Conservation (phyloP, 2,113 vertebrate genomes). For the Geothlypis trichas region DNA sequence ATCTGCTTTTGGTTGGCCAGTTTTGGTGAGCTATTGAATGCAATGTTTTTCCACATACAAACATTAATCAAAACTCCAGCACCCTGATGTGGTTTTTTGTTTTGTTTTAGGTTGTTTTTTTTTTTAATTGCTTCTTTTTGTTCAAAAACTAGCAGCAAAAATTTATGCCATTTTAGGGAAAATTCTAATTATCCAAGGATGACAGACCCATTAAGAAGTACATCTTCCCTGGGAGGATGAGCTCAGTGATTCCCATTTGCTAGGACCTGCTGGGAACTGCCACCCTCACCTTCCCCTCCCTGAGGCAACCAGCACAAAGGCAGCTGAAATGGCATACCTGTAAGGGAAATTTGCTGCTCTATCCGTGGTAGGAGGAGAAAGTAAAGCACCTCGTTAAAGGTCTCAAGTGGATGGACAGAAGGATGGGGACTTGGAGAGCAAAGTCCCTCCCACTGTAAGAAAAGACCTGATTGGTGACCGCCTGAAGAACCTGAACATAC, state of each 20-base stretch:
- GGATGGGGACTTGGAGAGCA: neutral
- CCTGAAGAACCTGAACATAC: neutral
- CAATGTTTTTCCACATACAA: neutral
- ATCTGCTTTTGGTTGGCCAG: neutral
- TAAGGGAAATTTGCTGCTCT: neutral
- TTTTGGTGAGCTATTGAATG: neutral
- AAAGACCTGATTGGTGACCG: neutral
- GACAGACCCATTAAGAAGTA: neutral
- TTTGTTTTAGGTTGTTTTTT: neutral
- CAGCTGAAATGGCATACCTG: neutral
- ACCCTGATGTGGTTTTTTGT: neutral
- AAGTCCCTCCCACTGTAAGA: neutral
- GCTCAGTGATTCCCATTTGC: neutral
- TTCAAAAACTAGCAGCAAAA: neutral
- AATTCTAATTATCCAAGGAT: neutral
- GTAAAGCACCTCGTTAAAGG: neutral
- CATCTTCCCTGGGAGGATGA: neutral
- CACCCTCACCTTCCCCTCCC: neutral
- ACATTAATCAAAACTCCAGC: neutral
- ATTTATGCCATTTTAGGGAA: neutral
- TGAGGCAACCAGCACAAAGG: neutral
- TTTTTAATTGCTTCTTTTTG: neutral
- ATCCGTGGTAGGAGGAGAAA: neutral
- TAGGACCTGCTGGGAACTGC: neutral
- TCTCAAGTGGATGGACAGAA: neutral